phyloP scores from a whole-genome alignment of 2,797 vertebrate genomes.

The Melopsittacus undulatus region DNA sequence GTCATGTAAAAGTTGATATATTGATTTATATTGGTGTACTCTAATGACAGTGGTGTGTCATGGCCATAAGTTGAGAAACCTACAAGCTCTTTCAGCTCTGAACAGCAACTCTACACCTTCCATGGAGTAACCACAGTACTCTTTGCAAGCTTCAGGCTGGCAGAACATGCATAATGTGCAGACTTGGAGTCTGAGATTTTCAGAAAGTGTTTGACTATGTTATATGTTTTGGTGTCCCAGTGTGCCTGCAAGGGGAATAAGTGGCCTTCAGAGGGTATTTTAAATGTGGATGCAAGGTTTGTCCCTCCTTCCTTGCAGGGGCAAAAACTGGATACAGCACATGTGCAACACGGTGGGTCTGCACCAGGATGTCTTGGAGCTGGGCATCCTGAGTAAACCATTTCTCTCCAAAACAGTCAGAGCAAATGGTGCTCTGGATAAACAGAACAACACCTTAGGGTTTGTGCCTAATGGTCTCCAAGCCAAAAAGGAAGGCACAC shows the following conservation, averaged over 20 bases:
- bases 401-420: not conserved
- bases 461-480: not conserved
- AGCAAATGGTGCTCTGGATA: not conserved
- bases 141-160: not conserved
- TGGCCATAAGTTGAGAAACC: not conserved
- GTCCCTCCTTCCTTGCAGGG: not conserved
- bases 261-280: not conserved
- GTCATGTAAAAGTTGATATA: rapidly evolving
- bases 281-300: not conserved
- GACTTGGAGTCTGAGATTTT: not conserved
- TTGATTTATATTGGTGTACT: not conserved
- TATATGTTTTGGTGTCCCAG: rapidly evolving
- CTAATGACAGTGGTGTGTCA: not conserved
- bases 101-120: not conserved
- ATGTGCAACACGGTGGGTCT: rapidly evolving
- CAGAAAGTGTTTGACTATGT: not conserved
- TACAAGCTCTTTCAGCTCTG: not conserved
- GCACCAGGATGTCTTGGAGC: not conserved
- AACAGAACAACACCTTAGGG: not conserved
- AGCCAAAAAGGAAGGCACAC: rapidly evolving
- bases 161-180: rapidly evolving
- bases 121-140: not conserved
- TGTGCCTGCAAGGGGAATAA: rapidly evolving
- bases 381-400: not conserved
- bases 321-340: not conserved